Evolutionary conservation across 2,797 vertebrate genomes (phyloP).

Genomic region (Sebastes taczanowskii): DNA sequence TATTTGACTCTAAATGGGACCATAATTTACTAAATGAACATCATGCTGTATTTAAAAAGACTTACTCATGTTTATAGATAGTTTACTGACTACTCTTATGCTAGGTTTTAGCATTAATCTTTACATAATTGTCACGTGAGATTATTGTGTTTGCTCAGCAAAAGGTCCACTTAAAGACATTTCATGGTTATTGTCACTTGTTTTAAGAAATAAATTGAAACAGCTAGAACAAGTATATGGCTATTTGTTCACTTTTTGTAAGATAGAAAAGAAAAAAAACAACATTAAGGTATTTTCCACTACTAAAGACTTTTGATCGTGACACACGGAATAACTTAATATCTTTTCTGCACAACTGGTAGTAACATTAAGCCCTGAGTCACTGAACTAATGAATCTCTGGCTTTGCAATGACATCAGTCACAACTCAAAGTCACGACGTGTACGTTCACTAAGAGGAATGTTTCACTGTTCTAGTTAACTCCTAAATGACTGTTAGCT

Average conservation of each 20-base stretch:
- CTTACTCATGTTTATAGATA: background rate
- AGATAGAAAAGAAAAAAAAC: background rate
- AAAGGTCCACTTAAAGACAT: background rate
- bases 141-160: background rate
- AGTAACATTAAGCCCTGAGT: slow-evolving; percentile 7
- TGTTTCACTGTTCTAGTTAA: slow-evolving; percentile 11
- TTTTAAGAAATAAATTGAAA: background rate
- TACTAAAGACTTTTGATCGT: background rate
- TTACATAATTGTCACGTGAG: background rate
- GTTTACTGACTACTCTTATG: background rate
- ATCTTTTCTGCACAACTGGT: background rate
- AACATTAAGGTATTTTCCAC: background rate
- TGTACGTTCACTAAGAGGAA: slow-evolving; percentile 3
- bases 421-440: background rate
- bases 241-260: background rate
- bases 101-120: background rate
- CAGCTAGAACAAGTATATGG: background rate
- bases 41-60: too few relatives aligned
- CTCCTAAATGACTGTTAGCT: background rate
- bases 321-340: background rate
- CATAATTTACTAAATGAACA: too few relatives aligned
- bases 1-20: too few relatives aligned
- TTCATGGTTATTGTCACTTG: background rate
- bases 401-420: slow-evolving; percentile 3
- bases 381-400: slow-evolving; percentile 21